Evolutionary conservation across 1,140 invertebrate genomes (phyloP), one percentile per base, ranked within the genome.

Genomic region (Neelides sp.): DNA sequence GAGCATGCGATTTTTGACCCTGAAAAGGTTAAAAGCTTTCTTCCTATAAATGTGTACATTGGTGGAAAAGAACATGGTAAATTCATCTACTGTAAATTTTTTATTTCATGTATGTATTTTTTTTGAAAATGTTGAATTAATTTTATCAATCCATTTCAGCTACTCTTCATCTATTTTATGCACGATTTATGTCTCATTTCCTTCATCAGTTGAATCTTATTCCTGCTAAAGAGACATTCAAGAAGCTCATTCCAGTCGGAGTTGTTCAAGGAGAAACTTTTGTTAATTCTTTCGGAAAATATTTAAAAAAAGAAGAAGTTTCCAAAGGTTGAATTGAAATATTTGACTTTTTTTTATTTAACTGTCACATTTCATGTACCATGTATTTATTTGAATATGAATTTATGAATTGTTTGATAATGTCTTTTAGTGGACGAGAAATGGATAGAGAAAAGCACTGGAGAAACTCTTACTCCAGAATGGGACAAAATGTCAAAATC

Each of bases 401-500:
- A 34, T 34, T 34, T 8, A 34, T 10, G 30, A n/a, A 34, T 34
- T 34, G 30, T 34, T 34, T n/a, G n/a, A n/a, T n/a, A n/a, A n/a
- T 5, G 5, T 30, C 37, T 45, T 40, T 8, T 23, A 55, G 50
- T 42, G 66, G 78, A 73, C 27, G 59, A 64, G 1, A 68, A 74
- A 51, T 75, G 73, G 26, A 66, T 77, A 27, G 75, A 82, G 34
- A 84, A 78, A 65, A 65, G 52, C 3, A 81, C 79, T 1, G 74
- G 78, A 28, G 69, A 77, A 49, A 64, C 73, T n/a, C 76, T 97
- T 0, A 64, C 71, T 15, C 74, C 78, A 46, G 67, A 74, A 17
- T 96, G 86, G 86, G 94, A 98, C 65, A 98, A 99, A 75, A 99
- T 99, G 95, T 94, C 89, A 54, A 98, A 99, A 72, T 98, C 94